Evolutionary conservation across 2,113 vertebrate genomes (phyloP).

Genomic region (Cinclus cinclus): DNA sequence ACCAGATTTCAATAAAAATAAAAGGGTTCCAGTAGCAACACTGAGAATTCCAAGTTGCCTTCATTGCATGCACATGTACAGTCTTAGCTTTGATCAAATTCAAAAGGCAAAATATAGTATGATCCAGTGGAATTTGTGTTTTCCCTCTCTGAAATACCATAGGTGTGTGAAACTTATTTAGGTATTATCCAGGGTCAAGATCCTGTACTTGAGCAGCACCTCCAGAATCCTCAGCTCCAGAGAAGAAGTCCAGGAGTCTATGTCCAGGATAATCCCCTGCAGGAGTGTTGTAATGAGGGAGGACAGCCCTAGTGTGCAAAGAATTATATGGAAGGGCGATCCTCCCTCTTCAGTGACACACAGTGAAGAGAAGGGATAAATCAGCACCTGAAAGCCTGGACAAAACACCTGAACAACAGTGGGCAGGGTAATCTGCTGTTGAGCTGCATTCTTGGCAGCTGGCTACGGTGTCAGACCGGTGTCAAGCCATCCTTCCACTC

Average conservation of each 20-base stretch:
- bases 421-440: not conserved
- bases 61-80: not conserved
- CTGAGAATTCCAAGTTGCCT: not conserved
- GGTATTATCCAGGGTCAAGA: not conserved
- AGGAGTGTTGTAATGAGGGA: rapidly evolving
- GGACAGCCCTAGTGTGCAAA: not conserved
- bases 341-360: not conserved
- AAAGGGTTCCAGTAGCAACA: not conserved
- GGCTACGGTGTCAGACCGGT: not conserved
- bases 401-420: not conserved
- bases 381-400: not conserved
- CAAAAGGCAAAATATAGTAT: not conserved
- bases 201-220: not conserved
- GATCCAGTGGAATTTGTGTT: not conserved
- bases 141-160: not conserved
- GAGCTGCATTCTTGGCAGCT: not conserved
- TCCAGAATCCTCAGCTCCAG: not conserved
- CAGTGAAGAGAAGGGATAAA: not conserved
- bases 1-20: not conserved
- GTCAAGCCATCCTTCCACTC: not conserved
- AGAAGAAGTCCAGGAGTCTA: not conserved
- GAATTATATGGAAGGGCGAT: not conserved
- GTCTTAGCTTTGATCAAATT: not conserved
- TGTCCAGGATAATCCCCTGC: not conserved
- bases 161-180: not conserved